Evolutionary conservation across 2,797 vertebrate genomes (phyloP).

Genomic region (Potorous gilbertii): DNA sequence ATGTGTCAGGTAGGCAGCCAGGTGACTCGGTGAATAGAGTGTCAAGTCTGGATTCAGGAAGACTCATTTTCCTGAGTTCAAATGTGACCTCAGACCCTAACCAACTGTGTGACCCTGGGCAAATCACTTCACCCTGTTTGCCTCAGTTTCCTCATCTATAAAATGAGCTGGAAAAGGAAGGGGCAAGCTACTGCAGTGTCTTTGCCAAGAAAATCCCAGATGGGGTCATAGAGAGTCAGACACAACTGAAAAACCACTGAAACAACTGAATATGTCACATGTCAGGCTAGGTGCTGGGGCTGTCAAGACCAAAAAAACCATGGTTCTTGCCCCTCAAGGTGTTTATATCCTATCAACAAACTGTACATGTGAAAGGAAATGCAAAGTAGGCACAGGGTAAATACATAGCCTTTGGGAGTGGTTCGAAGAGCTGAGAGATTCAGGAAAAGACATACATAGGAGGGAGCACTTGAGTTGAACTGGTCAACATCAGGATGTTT

Average conservation of each 20-base stretch:
- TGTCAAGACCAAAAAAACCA: not conserved
- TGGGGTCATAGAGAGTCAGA: not conserved
- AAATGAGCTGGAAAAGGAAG: not conserved
- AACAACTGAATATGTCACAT: not conserved
- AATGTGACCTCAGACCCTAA: not conserved
- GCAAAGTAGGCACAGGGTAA: not conserved
- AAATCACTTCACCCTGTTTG: not conserved
- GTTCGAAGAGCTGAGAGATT: not conserved
- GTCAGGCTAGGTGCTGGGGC: not conserved
- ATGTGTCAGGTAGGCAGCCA: not conserved
- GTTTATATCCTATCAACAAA: not conserved
- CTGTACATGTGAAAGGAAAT: not conserved
- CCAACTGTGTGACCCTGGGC: not conserved
- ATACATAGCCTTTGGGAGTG: not conserved
- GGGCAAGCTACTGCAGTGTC: not conserved
- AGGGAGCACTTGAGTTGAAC: not conserved
- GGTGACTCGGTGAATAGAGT: not conserved
- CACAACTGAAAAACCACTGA: too few relatives aligned
- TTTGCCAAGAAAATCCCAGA: not conserved
- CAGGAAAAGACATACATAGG: not conserved
- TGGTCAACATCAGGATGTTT: not conserved
- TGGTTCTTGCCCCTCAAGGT: not conserved
- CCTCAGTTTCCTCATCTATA: not conserved
- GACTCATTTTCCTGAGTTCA: not conserved
- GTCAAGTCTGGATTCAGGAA: not conserved